Conservation (phyloP, 2,797 vertebrate species). For the Sciaenops ocellatus region DNA sequence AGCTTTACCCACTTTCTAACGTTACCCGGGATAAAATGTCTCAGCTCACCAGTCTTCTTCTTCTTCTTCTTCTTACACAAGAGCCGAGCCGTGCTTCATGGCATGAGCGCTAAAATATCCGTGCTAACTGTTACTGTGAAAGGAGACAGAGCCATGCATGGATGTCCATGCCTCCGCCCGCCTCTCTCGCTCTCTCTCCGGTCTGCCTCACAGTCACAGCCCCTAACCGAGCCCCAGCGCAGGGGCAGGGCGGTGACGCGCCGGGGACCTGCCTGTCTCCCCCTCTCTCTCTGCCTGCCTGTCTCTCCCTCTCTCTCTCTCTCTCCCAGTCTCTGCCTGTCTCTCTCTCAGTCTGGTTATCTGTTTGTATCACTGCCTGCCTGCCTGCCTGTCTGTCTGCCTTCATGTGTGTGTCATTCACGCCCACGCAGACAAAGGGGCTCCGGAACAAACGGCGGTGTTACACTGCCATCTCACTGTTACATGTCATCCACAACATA, state of each 20-base stretch:
- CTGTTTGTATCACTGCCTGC: background rate
- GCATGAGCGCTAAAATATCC: slow-evolving; percentile 1
- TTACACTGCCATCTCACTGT: background rate
- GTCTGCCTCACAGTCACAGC: slow-evolving; percentile 5
- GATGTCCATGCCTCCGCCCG: slow-evolving; percentile 62
- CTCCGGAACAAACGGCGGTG: background rate
- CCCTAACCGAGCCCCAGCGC: slow-evolving; percentile 61
- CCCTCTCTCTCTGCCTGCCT: background rate
- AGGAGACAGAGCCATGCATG: slow-evolving; percentile 32
- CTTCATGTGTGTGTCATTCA: background rate
- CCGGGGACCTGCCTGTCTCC: slow-evolving; percentile 14
- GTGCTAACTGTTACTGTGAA: background rate
- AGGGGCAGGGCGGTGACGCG: slow-evolving; percentile 66
- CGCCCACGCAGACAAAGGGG: slow-evolving; percentile 35
- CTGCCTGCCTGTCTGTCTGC: background rate
- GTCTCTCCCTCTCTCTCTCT: background rate
- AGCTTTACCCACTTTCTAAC: slow-evolving; percentile 12
- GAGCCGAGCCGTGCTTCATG: slow-evolving; percentile 42
- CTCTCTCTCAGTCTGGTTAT: background rate
- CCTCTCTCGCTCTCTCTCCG: slow-evolving; percentile 24
- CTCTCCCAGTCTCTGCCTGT: background rate
- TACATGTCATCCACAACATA: background rate
- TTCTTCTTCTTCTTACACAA: slow-evolving; percentile 17
- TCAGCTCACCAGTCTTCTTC: slow-evolving; percentile 62
- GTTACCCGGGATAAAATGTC: slow-evolving; percentile 48